Evolutionary conservation across 2,113 vertebrate genomes (phyloP).

Genomic region (Pseudorhombus dupliciocellatus): DNA sequence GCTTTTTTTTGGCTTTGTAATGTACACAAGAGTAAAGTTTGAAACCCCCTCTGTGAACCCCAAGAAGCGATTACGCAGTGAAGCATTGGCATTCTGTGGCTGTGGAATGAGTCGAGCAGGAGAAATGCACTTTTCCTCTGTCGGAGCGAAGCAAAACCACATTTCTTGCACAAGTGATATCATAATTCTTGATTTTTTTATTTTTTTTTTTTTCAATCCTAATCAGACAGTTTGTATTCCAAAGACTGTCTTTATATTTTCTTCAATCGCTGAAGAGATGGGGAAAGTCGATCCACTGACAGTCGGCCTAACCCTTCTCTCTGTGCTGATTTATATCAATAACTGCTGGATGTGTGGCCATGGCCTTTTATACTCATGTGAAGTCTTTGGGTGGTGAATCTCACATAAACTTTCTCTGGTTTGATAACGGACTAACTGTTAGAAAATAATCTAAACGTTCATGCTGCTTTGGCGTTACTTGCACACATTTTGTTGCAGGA

Average conservation of each 20-base stretch:
- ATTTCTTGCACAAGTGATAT: not conserved
- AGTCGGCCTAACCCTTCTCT: not conserved
- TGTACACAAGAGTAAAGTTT: not conserved
- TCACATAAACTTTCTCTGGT: not conserved
- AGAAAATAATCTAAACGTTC: too few species aligned
- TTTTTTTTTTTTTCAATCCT: not conserved
- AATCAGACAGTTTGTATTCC: too few species aligned
- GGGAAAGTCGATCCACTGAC: too few species aligned
- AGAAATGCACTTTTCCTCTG: not conserved
- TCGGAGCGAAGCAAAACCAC: not conserved
- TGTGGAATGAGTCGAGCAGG: slow-evolving; percentile 1
- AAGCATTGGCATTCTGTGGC: not conserved
- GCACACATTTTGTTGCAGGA: too few species aligned
- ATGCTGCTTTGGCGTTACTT: not conserved
- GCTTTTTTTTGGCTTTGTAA: not conserved
- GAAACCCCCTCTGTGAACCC: not conserved
- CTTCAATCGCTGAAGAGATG: not conserved
- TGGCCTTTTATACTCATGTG: not conserved
- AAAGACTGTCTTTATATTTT: not conserved
- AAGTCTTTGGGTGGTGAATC: not conserved
- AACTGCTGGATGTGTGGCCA: not conserved
- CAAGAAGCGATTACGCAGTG: slow-evolving; percentile 5
- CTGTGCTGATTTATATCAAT: not conserved
- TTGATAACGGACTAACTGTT: too few species aligned
- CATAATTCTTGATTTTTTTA: not conserved